Conservation (phyloP, 2,113 vertebrate species). For the Ageneiosus marmoratus region DNA sequence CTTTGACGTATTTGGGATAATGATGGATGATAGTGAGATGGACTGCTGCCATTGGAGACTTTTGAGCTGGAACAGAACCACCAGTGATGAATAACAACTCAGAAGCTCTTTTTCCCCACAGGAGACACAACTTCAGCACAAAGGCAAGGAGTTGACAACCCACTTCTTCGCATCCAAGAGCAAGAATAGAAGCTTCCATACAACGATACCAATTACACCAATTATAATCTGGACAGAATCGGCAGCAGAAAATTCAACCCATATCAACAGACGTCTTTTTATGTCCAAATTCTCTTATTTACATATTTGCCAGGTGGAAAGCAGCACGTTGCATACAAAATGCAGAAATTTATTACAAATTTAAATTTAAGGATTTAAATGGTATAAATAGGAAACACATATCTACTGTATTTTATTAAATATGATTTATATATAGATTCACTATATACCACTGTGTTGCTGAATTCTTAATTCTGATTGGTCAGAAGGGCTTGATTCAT, state of each 20-base stretch:
- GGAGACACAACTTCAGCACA: slow-evolving; percentile 63
- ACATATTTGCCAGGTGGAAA: neutral
- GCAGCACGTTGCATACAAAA: neutral
- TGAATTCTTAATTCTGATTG: too few relatives aligned
- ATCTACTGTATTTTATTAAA: neutral
- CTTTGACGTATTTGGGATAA: slow-evolving; percentile 58
- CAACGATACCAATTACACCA: neutral
- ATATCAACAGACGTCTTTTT: neutral
- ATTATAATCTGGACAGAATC: neutral
- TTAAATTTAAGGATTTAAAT: neutral
- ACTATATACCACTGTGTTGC: too few relatives aligned
- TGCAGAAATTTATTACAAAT: neutral
- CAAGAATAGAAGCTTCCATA: slow-evolving; percentile 6
- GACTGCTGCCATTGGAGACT: slow-evolving; percentile 64
- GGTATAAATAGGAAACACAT: neutral
- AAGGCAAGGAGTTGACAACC: slow-evolving; percentile 64
- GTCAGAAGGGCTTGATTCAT: too few relatives aligned
- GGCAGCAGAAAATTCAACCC: neutral
- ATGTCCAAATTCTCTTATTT: neutral
- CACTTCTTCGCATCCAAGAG: slow-evolving; percentile 16
- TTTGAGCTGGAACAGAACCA: slow-evolving; percentile 62
- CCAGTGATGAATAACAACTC: slow-evolving; percentile 72
- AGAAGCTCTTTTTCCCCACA: slow-evolving; percentile 59
- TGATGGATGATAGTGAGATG: slow-evolving; percentile 71
- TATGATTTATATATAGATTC: too few relatives aligned